Evolutionary conservation across 2,888 invertebrate species (phyloP), one percentile per base, ranked within the genome.

Genomic region (Orthosia cruda): DNA sequence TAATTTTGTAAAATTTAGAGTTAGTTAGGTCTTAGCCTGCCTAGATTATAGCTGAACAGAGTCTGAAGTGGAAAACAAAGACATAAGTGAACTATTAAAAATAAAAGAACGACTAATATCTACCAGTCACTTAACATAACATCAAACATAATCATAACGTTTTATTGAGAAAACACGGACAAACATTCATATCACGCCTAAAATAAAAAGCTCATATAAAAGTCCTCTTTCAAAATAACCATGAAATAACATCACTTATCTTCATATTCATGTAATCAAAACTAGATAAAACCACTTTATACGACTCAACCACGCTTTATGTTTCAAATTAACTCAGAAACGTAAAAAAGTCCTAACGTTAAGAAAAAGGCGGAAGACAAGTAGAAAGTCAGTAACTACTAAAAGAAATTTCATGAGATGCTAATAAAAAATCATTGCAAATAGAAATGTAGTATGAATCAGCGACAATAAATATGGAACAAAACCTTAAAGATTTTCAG

Each of bases 241-340:
- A 50, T 20, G 45, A 45, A 50, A 77, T 5, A 5, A 74, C 61
- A 50, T 49, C 45, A 70, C 32, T 66, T 77, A 77, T 75, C 61
- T 73, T 59, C 71, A 79, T 71, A 75, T 72, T 45, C 49, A 32
- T 18, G 68, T 59, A 77, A 78, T 85, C 63, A 82, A 80, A 80
- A 85, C 75, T 73, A 62, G 68, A 85, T 86, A 82, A 86, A 86
- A 82, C 20, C 20, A 23, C 50, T 79, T 84, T 74, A n/a, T n/a
- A 86, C 62, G 57, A 52, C 16, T 73, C 75, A 77, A 77, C 80
- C 49, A 75, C 57, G 68, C 58, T 85, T 85, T 82, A 72, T 76
- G 59, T 62, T 65, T 32, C 73, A 69, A 80, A 77, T 84, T 81
- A 85, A 77, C 69, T 55, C 61, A 18, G 23, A 75, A 71, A 58